A percentile compares a stretch with the other conserved stretches of the same genome.
These are phyloP conservation scores for Etia nguti DNA, from an alignment of 2,113 vertebrate genomes.

Conservation along the genomic window DNA sequence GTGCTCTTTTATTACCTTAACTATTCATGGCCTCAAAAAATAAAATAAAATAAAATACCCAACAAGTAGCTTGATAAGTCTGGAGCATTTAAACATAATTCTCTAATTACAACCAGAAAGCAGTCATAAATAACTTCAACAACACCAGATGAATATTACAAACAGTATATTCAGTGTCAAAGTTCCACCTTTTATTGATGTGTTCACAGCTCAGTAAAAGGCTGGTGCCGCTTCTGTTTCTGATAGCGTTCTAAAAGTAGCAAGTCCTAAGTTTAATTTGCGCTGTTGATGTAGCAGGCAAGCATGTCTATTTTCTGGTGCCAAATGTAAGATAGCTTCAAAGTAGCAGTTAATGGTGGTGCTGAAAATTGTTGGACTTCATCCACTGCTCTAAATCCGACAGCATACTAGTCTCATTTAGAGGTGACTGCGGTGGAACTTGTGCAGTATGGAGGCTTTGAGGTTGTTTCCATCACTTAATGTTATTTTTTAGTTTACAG, in stretches of 20 bases:
- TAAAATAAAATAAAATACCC: rapidly evolving
- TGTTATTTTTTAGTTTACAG: slow-evolving; percentile 9
- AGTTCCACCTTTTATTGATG: not conserved
- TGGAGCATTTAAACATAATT: not conserved
- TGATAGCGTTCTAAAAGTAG: not conserved
- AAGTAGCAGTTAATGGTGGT: slow-evolving; percentile 5
- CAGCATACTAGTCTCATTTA: slow-evolving; percentile 5
- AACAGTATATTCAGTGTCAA: not conserved
- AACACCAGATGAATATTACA: not conserved
- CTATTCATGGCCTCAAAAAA: not conserved
- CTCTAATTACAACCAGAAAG: not conserved
- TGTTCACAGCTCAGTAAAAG: not conserved
- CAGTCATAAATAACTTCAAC: not conserved
- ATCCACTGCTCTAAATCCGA: slow-evolving; percentile 9
- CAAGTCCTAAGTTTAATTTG: not conserved
- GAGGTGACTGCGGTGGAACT: not conserved
- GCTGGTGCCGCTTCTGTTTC: not conserved
- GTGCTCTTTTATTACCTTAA: not conserved
- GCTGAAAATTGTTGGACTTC: slow-evolving; percentile 5
- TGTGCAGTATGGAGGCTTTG: not conserved
- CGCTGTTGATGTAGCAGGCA: not conserved
- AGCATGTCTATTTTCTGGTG: not conserved
- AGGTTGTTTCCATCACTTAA: not conserved
- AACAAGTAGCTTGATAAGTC: not conserved
- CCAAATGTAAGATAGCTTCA: slow-evolving; percentile 28